Base-by-base conservation (phyloP, 2,888 invertebrate species). In the Mycalesis mineus region DNA sequence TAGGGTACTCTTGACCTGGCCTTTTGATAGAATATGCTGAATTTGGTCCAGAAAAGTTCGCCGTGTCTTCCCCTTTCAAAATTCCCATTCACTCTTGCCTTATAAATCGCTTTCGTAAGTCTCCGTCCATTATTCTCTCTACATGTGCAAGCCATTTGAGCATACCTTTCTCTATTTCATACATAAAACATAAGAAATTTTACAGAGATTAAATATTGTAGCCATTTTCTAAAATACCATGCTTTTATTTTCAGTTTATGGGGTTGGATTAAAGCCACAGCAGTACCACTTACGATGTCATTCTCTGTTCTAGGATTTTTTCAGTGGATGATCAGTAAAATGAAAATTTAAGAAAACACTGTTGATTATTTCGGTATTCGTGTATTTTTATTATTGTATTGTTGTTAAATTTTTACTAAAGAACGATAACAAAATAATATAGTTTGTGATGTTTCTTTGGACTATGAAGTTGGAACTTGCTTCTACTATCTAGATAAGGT, bases 241-340 rank as follows among this genome's bases (percentile, higher is more conserved):
- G n/a, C n/a, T n/a, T n/a, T 61, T 59, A 67, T 75, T 88, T 90
- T 58, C 86, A 95, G 95, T 72, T 73, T 95, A 13, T 92, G 93
- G 93, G 92, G 92, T 54, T 95, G 95, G 95, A 86, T 95, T 58
- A 93, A 92, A 80, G 95, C 95, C 8, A 94, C 95, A 2, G 92
- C 92, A 13, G 89, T 95, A 54, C 96, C 96, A n/a, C 80, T 96
- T n/a, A 91, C 92, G 50, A 94, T 95, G 88, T 96, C 96, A 0
- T 94, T 96, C 70, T 88, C 92, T 0, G 93, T 96, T 58, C 84
- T 96, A 58, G 92, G 91, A 37, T 92, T 95, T 71, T 95, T 96
- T 71, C 95, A 95, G 68, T 95, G 94, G 91, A 93, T 95, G 84
- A 94, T 95, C 75, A 91, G 89, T 60, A 94, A 94, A 78, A 85